Conservation (phyloP, 2,113 vertebrate genomes). For the Scolopax mira region DNA sequence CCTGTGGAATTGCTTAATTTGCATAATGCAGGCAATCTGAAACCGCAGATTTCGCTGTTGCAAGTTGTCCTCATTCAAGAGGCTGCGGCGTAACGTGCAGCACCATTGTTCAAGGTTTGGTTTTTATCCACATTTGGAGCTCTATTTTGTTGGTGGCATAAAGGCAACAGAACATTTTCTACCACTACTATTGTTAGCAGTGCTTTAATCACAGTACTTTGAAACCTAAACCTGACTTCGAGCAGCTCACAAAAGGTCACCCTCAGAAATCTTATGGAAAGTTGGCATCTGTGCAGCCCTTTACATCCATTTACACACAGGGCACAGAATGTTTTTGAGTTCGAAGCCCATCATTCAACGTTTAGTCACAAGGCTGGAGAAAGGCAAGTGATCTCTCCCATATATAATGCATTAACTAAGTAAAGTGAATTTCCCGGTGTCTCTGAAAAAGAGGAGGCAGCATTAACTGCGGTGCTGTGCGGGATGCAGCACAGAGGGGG, state of each 20-base stretch:
- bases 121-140: not conserved
- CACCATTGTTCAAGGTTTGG: not conserved
- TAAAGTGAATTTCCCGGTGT: not conserved
- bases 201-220: not conserved
- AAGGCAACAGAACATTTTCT: conserved; percentile 7
- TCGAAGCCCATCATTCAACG: not conserved
- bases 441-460: not conserved
- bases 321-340: not conserved
- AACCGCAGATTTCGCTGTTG: not conserved
- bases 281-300: not conserved
- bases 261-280: not conserved
- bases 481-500: accelerated
- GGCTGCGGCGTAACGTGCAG: accelerated
- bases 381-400: not conserved
- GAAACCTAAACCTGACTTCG: not conserved
- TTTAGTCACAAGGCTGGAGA: not conserved
- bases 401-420: not conserved
- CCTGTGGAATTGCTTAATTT: not conserved
- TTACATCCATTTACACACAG: not conserved
- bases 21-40: not conserved
- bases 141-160: not conserved
- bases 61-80: not conserved
- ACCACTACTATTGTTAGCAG: not conserved
- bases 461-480: not conserved
- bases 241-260: conserved; percentile 10